These are phyloP conservation scores for Metridium senile DNA, from an alignment of 92 coral and sea anemone genomes.

Conservation along the genomic window DNA sequence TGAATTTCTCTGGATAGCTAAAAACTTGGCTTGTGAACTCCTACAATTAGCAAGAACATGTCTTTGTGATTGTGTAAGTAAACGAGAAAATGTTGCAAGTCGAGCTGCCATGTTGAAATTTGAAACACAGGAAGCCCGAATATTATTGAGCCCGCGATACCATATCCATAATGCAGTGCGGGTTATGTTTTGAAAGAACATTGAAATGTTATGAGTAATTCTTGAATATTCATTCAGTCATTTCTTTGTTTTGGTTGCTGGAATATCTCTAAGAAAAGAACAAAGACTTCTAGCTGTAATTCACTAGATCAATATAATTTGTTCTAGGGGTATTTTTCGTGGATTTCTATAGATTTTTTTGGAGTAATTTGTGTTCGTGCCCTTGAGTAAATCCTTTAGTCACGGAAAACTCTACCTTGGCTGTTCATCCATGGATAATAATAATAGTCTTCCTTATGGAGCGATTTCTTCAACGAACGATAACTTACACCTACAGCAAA, in stretches of 20 bases:
- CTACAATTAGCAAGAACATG: neutral
- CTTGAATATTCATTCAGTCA: neutral
- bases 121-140: conserved; percentile 14
- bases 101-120: conserved; percentile 24
- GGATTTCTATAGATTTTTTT: neutral
- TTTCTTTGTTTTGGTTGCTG: neutral
- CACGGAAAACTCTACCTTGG: conserved; percentile 8
- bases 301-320: neutral
- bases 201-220: neutral
- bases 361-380: neutral
- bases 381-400: neutral
- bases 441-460: conserved; percentile 84
- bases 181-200: conserved; percentile 17
- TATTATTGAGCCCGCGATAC: conserved; percentile 7
- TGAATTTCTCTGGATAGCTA: neutral
- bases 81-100: neutral
- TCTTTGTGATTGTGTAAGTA: conserved; percentile 7
- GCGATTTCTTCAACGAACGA: conserved; percentile 66
- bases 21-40: neutral
- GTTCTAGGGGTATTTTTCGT: neutral
- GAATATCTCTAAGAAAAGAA: neutral
- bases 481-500: conserved; percentile 15
- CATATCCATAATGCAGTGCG: conserved; percentile 19
- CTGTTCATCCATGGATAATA: conserved; percentile 62
- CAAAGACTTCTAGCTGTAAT: neutral